Evolutionary conservation across 2,113 vertebrate species (phyloP).

Genomic region (Ammodytes dubius): DNA sequence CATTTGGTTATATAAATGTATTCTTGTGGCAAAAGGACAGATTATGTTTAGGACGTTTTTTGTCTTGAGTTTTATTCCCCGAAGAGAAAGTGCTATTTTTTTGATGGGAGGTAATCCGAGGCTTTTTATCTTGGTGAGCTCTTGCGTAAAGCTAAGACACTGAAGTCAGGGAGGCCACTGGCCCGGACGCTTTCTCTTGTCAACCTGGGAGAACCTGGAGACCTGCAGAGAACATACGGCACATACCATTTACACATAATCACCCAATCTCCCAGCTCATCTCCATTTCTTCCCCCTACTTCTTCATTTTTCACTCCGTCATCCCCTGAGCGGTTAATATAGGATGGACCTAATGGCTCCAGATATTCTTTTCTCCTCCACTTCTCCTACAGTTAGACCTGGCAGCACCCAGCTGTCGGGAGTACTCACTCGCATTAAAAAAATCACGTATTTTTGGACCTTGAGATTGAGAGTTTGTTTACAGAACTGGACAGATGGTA

Average conservation of each 20-base stretch:
- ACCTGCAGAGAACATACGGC: slow-evolving; percentile 62
- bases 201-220: slow-evolving; percentile 68
- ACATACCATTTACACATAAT: slow-evolving; percentile 47
- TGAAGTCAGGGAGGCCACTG: slow-evolving; percentile 76
- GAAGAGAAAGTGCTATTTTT: slow-evolving; percentile 71
- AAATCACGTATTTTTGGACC: slow-evolving; percentile 30
- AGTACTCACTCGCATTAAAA: slow-evolving; percentile 20
- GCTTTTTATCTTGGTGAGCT: slow-evolving; percentile 81
- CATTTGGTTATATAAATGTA: slow-evolving; percentile 81
- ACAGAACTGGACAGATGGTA: slow-evolving; percentile 60
- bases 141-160: slow-evolving; percentile 74
- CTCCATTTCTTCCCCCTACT: neutral
- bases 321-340: neutral
- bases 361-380: slow-evolving; percentile 26
- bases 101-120: slow-evolving; percentile 75
- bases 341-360: slow-evolving; percentile 25
- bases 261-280: slow-evolving; percentile 42
- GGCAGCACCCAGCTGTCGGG: neutral
- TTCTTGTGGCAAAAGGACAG: slow-evolving; percentile 68
- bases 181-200: slow-evolving; percentile 76
- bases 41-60: slow-evolving; percentile 70
- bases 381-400: slow-evolving; percentile 40
- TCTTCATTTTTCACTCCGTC: slow-evolving; percentile 13
- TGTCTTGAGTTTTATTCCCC: slow-evolving; percentile 61
- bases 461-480: slow-evolving; percentile 65